A percentile compares a stretch with the other conserved stretches of the same genome.
Evolutionary conservation across 2,113 vertebrate genomes (phyloP).

Genomic region (Galbula dea): DNA sequence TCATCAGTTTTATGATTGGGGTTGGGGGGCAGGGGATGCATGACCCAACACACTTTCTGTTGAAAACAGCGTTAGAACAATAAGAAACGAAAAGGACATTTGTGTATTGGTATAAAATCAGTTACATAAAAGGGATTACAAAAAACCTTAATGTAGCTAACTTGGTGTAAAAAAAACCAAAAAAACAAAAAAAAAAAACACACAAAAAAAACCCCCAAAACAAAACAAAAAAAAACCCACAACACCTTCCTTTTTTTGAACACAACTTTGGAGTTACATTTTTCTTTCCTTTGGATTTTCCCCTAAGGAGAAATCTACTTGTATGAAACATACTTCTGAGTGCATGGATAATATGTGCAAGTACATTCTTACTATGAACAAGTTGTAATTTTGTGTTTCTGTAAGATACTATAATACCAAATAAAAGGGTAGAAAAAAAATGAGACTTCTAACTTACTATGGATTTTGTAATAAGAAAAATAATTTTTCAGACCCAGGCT

Average conservation of each 20-base stretch:
- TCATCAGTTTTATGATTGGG: not conserved
- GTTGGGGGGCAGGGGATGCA: too few relatives aligned
- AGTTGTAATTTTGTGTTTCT: not conserved
- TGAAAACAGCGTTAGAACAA: not conserved
- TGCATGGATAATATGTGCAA: not conserved
- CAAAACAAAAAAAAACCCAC: too few relatives aligned
- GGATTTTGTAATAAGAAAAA: slow-evolving; percentile 5
- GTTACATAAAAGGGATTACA: not conserved
- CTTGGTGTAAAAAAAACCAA: not conserved
- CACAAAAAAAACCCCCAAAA: too few relatives aligned
- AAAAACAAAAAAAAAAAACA: too few relatives aligned
- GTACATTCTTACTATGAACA: not conserved
- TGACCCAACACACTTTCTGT: not conserved
- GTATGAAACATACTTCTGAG: not conserved
- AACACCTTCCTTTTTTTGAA: not conserved
- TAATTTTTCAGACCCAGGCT: slow-evolving; percentile 80
- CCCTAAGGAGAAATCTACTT: not conserved
- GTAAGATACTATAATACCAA: not conserved
- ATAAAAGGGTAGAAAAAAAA: not conserved
- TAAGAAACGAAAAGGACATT: not conserved
- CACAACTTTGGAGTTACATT: not conserved
- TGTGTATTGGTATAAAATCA: not conserved
- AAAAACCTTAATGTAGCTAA: not conserved
- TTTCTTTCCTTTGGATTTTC: not conserved
- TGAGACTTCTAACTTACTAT: not conserved